A percentile compares a stretch with the other conserved stretches of the same genome.
Evolutionary conservation across 1,140 invertebrate genomes (phyloP).

Genomic region (Drosophila biarmipes): DNA sequence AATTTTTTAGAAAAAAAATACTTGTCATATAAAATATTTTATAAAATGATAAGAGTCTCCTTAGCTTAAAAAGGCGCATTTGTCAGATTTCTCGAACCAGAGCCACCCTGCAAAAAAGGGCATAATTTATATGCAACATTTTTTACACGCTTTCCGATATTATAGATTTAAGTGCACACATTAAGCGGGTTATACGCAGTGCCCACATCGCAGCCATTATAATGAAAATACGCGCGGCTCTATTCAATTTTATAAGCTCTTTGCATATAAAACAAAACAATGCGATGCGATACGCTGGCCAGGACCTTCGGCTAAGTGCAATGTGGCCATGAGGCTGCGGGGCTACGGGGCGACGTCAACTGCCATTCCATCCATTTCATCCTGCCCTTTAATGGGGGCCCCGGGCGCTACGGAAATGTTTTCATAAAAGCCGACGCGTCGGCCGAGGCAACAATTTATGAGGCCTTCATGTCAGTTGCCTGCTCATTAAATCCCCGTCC

Average conservation of each 20-base stretch:
- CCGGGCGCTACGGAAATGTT: constrained; percentile 37
- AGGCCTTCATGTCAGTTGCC: constrained; percentile 54
- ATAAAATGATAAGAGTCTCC: too few relatives aligned
- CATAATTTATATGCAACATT: constrained; percentile 66
- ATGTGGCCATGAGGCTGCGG: neutral
- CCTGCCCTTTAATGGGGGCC: constrained; percentile 37
- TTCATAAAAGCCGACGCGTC: constrained; percentile 57
- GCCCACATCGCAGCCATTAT: constrained; percentile 41
- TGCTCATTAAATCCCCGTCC: constrained; percentile 45
- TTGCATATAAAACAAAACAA: constrained; percentile 60
- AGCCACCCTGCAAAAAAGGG: constrained; percentile 46
- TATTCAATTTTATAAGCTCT: constrained; percentile 75
- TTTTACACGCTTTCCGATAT: constrained; percentile 68
- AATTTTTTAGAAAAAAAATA: too few relatives aligned
- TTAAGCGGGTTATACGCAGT: constrained; percentile 53
- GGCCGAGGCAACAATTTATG: constrained; percentile 59
- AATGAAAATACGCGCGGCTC: constrained; percentile 57
- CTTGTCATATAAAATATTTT: too few relatives aligned
- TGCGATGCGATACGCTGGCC: constrained; percentile 4
- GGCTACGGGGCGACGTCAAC: constrained; percentile 10
- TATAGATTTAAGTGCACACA: constrained; percentile 78
- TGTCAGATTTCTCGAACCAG: neutral
- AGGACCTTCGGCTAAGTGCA: constrained; percentile 58
- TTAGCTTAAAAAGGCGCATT: too few relatives aligned
- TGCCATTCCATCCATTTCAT: constrained; percentile 27